A percentile compares a stretch with the other conserved stretches of the same genome.
phyloP scores from a whole-genome alignment of 2,888 invertebrate genomes.

The Azorinus chamasolen region DNA sequence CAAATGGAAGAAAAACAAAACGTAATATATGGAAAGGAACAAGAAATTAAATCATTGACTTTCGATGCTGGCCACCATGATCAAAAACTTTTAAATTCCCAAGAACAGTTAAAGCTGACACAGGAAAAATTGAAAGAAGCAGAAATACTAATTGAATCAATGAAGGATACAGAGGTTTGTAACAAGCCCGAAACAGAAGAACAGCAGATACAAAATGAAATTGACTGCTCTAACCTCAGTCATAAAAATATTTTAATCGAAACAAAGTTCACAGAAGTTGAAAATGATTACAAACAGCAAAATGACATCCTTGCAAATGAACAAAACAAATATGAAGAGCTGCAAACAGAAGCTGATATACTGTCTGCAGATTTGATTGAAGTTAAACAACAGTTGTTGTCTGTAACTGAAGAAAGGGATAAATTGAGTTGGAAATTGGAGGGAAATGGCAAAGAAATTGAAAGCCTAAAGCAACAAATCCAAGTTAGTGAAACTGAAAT shows the following conservation, averaged over 20 bases:
- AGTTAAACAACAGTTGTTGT: conserved; percentile 35
- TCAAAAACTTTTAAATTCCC: conserved; percentile 32
- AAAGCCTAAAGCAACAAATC: conserved; percentile 16
- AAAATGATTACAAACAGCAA: conserved; percentile 13
- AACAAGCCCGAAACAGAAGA: not conserved
- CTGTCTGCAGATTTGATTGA: conserved; percentile 57
- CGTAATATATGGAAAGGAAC: conserved; percentile 35
- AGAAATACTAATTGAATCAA: not conserved
- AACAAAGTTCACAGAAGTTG: conserved; percentile 7
- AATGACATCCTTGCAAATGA: not conserved
- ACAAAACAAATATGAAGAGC: conserved; percentile 16
- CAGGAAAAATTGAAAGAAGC: conserved; percentile 14
- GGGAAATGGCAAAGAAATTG: conserved; percentile 1
- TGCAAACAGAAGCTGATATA: conserved; percentile 33
- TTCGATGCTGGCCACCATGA: conserved; percentile 41
- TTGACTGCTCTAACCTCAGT: not conserved
- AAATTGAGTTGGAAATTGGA: conserved; percentile 19
- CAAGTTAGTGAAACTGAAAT: conserved; percentile 36
- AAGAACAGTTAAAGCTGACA: conserved; percentile 9
- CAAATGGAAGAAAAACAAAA: conserved; percentile 50
- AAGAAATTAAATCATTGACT: conserved; percentile 30
- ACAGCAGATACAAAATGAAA: not conserved
- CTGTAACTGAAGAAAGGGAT: conserved; percentile 28
- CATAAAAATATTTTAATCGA: not conserved
- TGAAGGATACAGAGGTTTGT: not conserved